Percentiles rank a stretch among this genome's conserved stretches.
Evolutionary conservation across 2,113 vertebrate genomes (phyloP).

Genomic region (Gopherus evgoodei): DNA sequence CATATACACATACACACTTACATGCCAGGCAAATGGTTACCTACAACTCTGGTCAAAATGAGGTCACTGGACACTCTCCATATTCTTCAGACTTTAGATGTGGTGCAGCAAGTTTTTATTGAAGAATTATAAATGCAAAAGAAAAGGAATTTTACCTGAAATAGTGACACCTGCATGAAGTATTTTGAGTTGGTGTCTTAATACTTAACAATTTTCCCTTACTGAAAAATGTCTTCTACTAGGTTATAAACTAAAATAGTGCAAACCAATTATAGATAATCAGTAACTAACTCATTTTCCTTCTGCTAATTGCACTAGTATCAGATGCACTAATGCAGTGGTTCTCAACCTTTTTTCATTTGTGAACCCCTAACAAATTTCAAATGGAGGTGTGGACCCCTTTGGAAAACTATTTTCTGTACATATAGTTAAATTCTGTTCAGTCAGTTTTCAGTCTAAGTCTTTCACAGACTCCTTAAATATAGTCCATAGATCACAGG

Average conservation of each 20-base stretch:
- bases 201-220: not conserved
- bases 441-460: too few relatives aligned
- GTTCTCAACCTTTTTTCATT: too few relatives aligned
- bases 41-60: too few relatives aligned
- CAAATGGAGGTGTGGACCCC: too few relatives aligned
- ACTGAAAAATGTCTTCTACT: not conserved
- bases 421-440: too few relatives aligned
- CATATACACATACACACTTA: too few relatives aligned
- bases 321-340: accelerated
- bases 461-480: too few relatives aligned
- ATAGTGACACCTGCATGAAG: not conserved
- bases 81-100: not conserved
- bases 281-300: not conserved
- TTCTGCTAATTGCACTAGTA: not conserved
- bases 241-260: not conserved
- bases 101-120: not conserved
- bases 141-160: not conserved
- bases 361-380: too few relatives aligned
- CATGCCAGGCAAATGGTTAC: too few relatives aligned
- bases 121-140: not conserved
- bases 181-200: not conserved
- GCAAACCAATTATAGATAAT: not conserved
- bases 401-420: too few relatives aligned
- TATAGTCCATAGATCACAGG: too few relatives aligned
- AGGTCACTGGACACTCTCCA: not conserved